Evolutionary conservation across 2,113 vertebrate species (phyloP).

Genomic region (Pseudorectes ferrugineus): DNA sequence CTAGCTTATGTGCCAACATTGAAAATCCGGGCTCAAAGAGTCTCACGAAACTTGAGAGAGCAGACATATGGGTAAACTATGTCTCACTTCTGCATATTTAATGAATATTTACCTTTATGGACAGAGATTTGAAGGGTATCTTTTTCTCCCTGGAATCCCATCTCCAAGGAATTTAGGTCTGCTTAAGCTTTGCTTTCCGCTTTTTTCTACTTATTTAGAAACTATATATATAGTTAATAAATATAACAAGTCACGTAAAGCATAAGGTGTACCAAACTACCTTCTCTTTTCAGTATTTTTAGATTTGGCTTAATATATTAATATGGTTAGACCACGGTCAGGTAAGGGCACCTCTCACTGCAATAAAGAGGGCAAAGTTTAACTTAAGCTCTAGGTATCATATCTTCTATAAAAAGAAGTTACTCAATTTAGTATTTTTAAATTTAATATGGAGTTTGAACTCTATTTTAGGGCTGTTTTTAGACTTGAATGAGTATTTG

Average conservation of each 20-base stretch:
- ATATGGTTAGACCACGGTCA: not conserved
- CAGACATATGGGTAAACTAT: not conserved
- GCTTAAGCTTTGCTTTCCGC: constrained; percentile 7
- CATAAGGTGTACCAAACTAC: not conserved
- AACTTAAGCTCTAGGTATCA: not conserved
- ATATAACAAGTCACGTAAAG: not conserved
- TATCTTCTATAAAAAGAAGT: constrained; percentile 33
- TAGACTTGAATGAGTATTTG: not conserved
- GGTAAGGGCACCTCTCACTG: constrained; percentile 1
- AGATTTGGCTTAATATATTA: constrained; percentile 22
- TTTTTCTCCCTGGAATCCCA: not conserved
- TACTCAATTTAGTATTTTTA: not conserved
- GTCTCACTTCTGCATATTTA: not conserved
- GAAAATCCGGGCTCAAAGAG: not conserved
- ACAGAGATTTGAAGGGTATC: not conserved
- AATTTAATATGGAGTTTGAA: not conserved
- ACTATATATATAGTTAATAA: constrained; percentile 33
- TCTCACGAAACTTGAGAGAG: not conserved
- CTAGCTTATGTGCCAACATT: not conserved
- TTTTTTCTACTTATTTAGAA: constrained; percentile 30
- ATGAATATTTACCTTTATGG: not conserved
- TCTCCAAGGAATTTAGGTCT: not conserved
- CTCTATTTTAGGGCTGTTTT: constrained; percentile 1
- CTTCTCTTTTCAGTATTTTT: constrained; percentile 21
- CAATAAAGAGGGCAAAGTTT: constrained; percentile 20